phyloP scores from a whole-genome alignment of 2,113 vertebrate species.

The Lutjanus erythropterus region DNA sequence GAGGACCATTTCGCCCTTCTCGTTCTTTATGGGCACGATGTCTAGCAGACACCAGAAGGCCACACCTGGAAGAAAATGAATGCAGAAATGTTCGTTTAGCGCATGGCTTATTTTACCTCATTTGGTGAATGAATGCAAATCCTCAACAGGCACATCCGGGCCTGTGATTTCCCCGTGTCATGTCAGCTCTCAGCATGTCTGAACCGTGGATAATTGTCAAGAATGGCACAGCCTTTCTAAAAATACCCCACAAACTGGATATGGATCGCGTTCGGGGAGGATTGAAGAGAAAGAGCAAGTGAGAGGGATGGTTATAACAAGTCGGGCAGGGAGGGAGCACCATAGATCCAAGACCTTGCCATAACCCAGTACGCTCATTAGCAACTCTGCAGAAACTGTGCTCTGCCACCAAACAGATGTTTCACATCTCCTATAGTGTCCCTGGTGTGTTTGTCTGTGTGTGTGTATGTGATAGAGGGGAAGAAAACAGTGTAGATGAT shows the following conservation, averaged over 20 bases:
- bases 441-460: constrained; percentile 9
- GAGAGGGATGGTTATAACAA: constrained; percentile 51
- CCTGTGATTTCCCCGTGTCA: constrained; percentile 19
- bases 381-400: constrained; percentile 53
- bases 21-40: constrained; percentile 97
- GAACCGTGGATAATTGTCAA: constrained; percentile 3
- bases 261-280: constrained; percentile 43
- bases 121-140: neutral
- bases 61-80: constrained; percentile 81
- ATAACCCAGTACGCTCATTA: constrained; percentile 73
- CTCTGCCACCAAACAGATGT: constrained; percentile 70
- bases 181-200: constrained; percentile 5
- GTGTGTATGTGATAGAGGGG: constrained; percentile 9
- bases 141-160: neutral
- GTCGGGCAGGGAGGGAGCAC: constrained; percentile 36
- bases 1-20: constrained; percentile 96
- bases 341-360: constrained; percentile 58
- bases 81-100: constrained; percentile 13
- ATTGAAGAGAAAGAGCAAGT: constrained; percentile 42
- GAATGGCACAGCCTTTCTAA: constrained; percentile 43
- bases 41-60: constrained; percentile 96
- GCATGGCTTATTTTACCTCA: neutral
- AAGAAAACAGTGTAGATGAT: constrained; percentile 38
- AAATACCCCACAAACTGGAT: constrained; percentile 51
- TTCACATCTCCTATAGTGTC: constrained; percentile 47